Percentiles rank a stretch among this genome's conserved stretches.
phyloP scores from a whole-genome alignment of 30 jellyfish, hydroid and myxozoan genomes.

The Cassiopea andromeda region DNA sequence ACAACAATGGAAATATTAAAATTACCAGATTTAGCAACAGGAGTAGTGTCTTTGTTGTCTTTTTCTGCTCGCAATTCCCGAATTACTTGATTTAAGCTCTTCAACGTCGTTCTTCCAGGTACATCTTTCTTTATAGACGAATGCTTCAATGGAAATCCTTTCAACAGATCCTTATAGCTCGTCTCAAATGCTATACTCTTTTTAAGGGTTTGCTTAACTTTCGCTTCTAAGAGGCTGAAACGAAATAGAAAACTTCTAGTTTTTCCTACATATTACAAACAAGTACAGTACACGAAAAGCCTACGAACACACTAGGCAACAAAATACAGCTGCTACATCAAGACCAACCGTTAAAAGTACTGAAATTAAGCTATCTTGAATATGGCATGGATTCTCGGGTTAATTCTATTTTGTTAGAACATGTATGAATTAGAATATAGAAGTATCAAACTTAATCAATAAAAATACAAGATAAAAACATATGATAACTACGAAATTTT shows the following conservation, averaged over 20 bases:
- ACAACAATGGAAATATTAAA: not conserved
- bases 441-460: no score
- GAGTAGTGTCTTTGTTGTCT: slow-evolving; percentile 1
- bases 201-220: slow-evolving; percentile 34
- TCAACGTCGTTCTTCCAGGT: not conserved
- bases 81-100: slow-evolving; percentile 11
- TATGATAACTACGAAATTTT: no score
- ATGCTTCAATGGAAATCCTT: slow-evolving; percentile 1
- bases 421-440: no score
- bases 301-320: no score
- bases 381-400: no score
- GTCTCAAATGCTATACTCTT: slow-evolving; percentile 28
- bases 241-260: not conserved
- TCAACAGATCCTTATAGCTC: slow-evolving; percentile 16
- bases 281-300: no score
- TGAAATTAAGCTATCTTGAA: no score
- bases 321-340: no score
- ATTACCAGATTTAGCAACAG: slow-evolving; percentile 41
- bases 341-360: no score
- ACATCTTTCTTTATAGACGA: not conserved
- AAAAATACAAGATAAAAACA: no score
- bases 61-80: slow-evolving; percentile 12
- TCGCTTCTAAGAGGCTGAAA: slow-evolving; percentile 40
- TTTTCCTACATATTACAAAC: no score
- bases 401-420: no score